Conservation (phyloP, 2,797 vertebrate species). For the Eremophila alpestris region DNA sequence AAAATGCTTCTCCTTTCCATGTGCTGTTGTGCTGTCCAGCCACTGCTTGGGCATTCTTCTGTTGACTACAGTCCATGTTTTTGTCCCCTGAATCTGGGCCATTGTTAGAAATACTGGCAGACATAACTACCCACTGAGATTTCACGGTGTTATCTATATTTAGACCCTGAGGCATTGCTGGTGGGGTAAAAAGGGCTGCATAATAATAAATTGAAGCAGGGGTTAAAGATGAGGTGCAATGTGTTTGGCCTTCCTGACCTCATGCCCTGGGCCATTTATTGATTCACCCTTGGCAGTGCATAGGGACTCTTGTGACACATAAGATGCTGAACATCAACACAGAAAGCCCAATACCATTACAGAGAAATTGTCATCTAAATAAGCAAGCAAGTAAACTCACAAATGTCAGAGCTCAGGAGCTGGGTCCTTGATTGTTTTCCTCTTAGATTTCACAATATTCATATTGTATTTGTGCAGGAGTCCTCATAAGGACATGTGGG, state of each 20-base stretch:
- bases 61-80: not conserved
- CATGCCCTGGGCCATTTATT: not conserved
- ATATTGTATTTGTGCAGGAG: not conserved
- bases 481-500: not conserved
- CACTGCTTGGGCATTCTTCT: not conserved
- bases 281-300: not conserved
- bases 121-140: not conserved
- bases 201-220: not conserved
- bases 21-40: not conserved
- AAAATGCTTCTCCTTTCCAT: not conserved
- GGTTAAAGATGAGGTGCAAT: not conserved
- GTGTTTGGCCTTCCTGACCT: not conserved
- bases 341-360: not conserved
- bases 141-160: not conserved
- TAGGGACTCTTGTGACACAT: not conserved
- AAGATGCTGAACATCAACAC: not conserved
- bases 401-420: not conserved
- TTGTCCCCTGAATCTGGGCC: not conserved
- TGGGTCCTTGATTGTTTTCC: not conserved
- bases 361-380: not conserved
- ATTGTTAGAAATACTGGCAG: not conserved
- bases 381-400: not conserved
- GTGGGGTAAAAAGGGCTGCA: not conserved
- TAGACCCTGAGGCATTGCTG: not conserved
- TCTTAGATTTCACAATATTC: not conserved